These are phyloP conservation scores for Drosophila nigricruria DNA, from an alignment of 2,888 invertebrate genomes.

Conservation along the genomic window DNA sequence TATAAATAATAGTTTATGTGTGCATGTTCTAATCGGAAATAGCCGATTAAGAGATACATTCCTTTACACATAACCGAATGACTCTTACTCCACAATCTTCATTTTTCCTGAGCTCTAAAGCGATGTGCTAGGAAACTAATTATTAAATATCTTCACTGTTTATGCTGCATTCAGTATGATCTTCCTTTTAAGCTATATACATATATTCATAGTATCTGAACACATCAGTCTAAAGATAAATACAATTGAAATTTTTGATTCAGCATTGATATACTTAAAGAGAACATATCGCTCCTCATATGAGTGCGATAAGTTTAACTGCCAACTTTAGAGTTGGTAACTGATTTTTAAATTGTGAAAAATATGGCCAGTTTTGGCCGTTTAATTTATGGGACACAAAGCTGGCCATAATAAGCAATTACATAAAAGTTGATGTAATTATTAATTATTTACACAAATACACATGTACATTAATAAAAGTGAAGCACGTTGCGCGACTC, in stretches of 20 bases:
- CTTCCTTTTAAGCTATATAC: too few relatives aligned
- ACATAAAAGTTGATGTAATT: slow-evolving; percentile 78
- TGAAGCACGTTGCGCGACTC: slow-evolving; percentile 15
- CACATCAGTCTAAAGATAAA: neutral
- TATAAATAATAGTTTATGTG: neutral
- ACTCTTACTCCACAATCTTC: neutral
- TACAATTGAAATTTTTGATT: neutral
- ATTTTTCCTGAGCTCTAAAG: neutral
- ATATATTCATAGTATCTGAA: neutral
- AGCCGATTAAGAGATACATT: neutral
- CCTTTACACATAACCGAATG: neutral
- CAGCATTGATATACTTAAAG: neutral
- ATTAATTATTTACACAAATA: slow-evolving; percentile 69
- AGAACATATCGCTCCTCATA: neutral
- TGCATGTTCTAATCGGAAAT: neutral
- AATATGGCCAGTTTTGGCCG: slow-evolving; percentile 11
- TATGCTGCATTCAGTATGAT: neutral
- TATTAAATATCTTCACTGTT: neutral
- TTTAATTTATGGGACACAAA: slow-evolving; percentile 53
- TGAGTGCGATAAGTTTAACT: neutral
- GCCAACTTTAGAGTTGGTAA: slow-evolving; percentile 3
- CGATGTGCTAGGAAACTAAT: too few relatives aligned
- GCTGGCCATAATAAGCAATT: slow-evolving; percentile 73
- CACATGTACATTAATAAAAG: slow-evolving; percentile 44
- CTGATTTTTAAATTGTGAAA: slow-evolving; percentile 1